phyloP scores from a whole-genome alignment of 1,140 invertebrate species.

The Lordiphosa clarofinis region DNA sequence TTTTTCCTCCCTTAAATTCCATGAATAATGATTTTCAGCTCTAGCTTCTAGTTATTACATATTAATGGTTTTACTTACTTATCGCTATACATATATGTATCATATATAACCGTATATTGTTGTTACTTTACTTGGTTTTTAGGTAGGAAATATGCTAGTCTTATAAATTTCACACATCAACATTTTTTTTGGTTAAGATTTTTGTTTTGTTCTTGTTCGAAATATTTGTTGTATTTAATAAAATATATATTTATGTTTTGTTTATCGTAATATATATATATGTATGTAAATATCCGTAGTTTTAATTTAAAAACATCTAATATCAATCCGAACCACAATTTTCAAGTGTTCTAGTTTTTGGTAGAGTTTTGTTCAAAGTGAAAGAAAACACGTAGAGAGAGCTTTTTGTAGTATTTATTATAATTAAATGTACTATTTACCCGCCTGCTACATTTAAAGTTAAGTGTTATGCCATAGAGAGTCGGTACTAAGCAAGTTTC shows the following conservation, averaged over 20 bases:
- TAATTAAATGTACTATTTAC: slow-evolving; percentile 5
- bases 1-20: slow-evolving; percentile 61
- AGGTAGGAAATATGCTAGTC: slow-evolving; percentile 79
- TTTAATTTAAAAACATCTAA: slow-evolving; percentile 56
- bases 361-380: slow-evolving; percentile 17
- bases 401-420: slow-evolving; percentile 3
- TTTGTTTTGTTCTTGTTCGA: slow-evolving; percentile 43
- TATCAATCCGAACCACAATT: slow-evolving; percentile 66
- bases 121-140: slow-evolving; percentile 27
- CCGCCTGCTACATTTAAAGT: slow-evolving; percentile 2
- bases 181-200: slow-evolving; percentile 58
- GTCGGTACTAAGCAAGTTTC: slow-evolving; percentile 4
- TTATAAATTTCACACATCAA: slow-evolving; percentile 80
- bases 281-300: slow-evolving; percentile 25
- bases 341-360: slow-evolving; percentile 14
- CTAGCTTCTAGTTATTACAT: slow-evolving; percentile 60
- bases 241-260: slow-evolving; percentile 53
- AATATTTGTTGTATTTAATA: slow-evolving; percentile 69
- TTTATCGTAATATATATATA: slow-evolving; percentile 32
- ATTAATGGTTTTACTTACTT: slow-evolving; percentile 1
- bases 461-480: slow-evolving; percentile 2
- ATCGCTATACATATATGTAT: slow-evolving; percentile 41
- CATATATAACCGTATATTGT: slow-evolving; percentile 52
- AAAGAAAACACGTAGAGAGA: slow-evolving; percentile 14
- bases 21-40: slow-evolving; percentile 38